These are phyloP conservation scores for Parotia lawesii DNA, from an alignment of 2,113 vertebrate species.

Conservation along the genomic window DNA sequence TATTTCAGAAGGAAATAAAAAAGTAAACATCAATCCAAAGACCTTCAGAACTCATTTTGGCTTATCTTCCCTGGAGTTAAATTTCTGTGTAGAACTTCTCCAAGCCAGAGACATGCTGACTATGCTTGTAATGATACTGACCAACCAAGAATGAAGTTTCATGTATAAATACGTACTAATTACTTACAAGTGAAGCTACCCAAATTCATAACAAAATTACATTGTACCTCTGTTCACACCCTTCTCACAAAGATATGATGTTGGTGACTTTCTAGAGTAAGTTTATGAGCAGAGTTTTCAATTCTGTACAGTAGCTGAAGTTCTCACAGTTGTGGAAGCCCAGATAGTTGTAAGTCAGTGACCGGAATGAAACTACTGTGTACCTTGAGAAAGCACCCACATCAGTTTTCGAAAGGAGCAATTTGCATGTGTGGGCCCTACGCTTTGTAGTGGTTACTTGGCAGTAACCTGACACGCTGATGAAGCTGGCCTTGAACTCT, in stretches of 20 bases:
- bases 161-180: neutral
- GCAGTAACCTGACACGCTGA: rapidly evolving
- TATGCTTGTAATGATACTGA: neutral
- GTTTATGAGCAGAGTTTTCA: neutral
- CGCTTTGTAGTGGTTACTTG: rapidly evolving
- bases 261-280: neutral
- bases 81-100: neutral
- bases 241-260: rapidly evolving
- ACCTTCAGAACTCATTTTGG: neutral
- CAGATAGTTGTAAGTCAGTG: neutral
- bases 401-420: neutral
- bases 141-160: neutral
- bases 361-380: neutral
- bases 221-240: neutral
- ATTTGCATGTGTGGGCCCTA: rapidly evolving
- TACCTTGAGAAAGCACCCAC: neutral
- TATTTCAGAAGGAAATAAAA: neutral
- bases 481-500: neutral
- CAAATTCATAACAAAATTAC: neutral
- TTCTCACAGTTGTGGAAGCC: neutral
- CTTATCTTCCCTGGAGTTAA: neutral
- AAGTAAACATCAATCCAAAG: neutral
- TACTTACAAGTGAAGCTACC: neutral
- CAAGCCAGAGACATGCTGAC: neutral
- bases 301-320: neutral